These are phyloP conservation scores for Ochotona curzoniae DNA, from an alignment of 2,113 vertebrate genomes.

Conservation along the genomic window DNA sequence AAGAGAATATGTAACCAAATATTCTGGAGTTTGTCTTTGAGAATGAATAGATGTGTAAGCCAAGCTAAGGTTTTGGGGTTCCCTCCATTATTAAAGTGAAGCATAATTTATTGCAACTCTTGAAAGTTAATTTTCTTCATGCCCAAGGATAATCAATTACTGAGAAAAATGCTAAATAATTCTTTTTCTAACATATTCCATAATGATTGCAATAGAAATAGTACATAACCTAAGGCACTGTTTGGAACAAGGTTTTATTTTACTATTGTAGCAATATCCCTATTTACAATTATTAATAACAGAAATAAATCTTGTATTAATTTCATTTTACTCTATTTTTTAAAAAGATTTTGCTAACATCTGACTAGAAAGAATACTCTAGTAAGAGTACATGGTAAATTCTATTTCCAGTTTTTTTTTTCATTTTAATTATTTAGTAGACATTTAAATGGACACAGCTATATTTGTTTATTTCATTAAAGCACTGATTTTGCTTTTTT, in stretches of 20 bases:
- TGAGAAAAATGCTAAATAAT: slow-evolving; percentile 8
- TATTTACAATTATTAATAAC: not conserved
- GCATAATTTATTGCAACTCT: not conserved
- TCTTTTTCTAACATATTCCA: not conserved
- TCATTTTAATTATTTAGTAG: not conserved
- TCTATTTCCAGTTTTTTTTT: not conserved
- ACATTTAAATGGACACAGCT: not conserved
- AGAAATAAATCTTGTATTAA: not conserved
- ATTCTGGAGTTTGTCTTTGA: not conserved
- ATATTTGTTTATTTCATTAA: not conserved
- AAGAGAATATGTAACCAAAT: not conserved
- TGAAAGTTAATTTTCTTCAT: slow-evolving; percentile 14
- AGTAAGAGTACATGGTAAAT: not conserved
- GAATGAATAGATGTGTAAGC: not conserved
- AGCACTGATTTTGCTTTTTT: not conserved
- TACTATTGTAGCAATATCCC: not conserved
- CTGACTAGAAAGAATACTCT: not conserved
- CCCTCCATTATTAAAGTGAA: not conserved
- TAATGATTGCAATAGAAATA: not conserved
- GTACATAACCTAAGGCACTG: not conserved
- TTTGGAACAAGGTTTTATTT: not conserved
- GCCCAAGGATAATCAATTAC: not conserved
- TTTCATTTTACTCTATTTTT: not conserved
- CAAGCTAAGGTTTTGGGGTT: not conserved
- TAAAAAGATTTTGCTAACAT: not conserved